Evolutionary conservation across 2,797 vertebrate species (phyloP), one percentile per base, ranked within the genome.

Genomic region (Falco rusticolus): DNA sequence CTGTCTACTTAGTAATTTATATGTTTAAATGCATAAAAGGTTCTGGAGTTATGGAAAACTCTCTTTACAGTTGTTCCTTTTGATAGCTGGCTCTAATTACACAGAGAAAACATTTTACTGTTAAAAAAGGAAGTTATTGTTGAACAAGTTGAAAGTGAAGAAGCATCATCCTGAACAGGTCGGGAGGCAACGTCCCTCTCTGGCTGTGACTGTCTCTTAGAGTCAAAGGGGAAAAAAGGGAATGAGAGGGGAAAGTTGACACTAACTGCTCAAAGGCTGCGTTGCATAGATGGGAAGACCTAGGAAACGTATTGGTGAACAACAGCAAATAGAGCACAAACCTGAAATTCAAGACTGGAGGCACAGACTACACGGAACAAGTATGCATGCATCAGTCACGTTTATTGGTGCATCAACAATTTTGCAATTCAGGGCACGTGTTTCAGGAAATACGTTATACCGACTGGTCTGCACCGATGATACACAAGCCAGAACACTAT

Each of bases 251-350:
- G 69, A 64, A 51, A 39, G 56, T 14, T 15, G 77, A 24, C 1
- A 17, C 15, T 19, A 34, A 16, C 22, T 16, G 53, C 77, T 65
- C 51, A 5, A 6, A 45, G 63, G 5, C 28, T 11, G 10, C 4
- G 0, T 0, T 3, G 10, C 3, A 3, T 6, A 8, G 41, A 17
- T 5, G 37, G 0, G 13, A 48, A 50, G 64, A 59, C 26, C 37
- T 14, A 4, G 41, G 33, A 54, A 48, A 53, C 1, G 0, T 11
- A 5, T 11, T 8, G 50, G 13, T 16, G 63, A 47, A 13, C 10
- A 31, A 2, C 45, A 34, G 65, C 4, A 1, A 28, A 11, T 0
- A 5, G 31, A 31, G 39, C 39, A 21, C 31, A 15, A 31, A 75
- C 41, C 28, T 26, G 22, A 50, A 56, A 54, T 13, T 66, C 76